Percentiles rank a stretch among this genome's conserved stretches.
Conservation (phyloP, 92 coral and sea anemone species). For the Parazoanthus darwini region DNA sequence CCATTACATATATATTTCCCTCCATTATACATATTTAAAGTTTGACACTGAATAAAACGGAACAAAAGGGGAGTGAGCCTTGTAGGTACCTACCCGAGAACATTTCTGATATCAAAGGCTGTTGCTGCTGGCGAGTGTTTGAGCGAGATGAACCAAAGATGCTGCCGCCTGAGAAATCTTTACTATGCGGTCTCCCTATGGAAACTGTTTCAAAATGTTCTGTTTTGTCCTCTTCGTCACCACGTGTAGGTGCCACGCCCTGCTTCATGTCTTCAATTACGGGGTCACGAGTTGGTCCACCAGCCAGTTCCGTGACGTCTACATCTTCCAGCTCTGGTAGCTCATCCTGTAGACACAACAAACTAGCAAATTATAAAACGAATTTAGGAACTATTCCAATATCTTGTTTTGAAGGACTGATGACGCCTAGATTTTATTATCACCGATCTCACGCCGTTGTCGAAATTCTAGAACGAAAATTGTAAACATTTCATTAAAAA, state of each 20-base stretch:
- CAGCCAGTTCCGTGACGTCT: conserved; percentile 74
- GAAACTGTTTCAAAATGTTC: conserved; percentile 10
- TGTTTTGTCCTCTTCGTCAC: not conserved
- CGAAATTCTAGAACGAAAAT: too few species aligned
- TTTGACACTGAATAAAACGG: not conserved
- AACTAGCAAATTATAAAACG: not conserved
- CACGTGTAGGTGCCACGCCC: not conserved
- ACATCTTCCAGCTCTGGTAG: conserved; percentile 93
- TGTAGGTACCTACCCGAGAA: conserved; percentile 15
- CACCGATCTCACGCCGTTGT: too few species aligned
- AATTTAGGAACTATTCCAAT: too few species aligned
- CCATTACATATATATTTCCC: not conserved
- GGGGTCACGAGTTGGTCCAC: conserved; percentile 42
- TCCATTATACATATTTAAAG: too few species aligned
- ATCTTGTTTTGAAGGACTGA: too few species aligned
- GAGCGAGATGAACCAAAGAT: conserved; percentile 29
- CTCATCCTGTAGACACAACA: conserved; percentile 41
- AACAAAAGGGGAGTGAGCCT: not conserved
- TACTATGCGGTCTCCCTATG: not conserved
- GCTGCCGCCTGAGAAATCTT: not conserved
- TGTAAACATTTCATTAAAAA: too few species aligned
- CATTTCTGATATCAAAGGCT: conserved; percentile 36
- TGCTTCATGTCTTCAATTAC: not conserved
- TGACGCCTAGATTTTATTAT: too few species aligned
- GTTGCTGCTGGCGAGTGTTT: not conserved